Evolutionary conservation across 1,140 invertebrate genomes (phyloP).

Genomic region (Heliothis subflexa): DNA sequence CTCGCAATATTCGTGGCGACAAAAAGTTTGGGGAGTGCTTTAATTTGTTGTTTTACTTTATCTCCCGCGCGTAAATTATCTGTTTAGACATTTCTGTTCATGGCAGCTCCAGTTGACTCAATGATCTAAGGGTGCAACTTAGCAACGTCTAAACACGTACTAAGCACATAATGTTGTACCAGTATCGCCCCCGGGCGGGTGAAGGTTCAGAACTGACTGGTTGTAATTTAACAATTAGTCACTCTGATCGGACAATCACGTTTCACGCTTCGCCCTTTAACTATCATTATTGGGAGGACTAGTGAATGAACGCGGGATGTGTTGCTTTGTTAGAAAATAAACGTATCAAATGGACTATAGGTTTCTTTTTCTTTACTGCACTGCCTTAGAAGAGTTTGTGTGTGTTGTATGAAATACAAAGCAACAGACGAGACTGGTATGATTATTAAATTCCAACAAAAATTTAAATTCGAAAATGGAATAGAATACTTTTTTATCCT

Average conservation of each 20-base stretch:
- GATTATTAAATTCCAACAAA: no score
- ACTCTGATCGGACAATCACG: constrained; percentile 66
- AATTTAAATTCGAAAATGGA: no score
- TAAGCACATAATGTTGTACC: constrained; percentile 35
- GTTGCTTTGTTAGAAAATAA: not conserved
- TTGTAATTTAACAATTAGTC: constrained; percentile 70
- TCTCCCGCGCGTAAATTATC: no score
- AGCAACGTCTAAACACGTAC: constrained; percentile 15
- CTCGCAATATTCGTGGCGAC: no score
- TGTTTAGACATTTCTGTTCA: no score
- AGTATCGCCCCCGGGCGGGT: constrained; percentile 36
- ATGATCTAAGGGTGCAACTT: constrained; percentile 18
- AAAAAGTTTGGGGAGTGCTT: no score
- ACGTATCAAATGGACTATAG: no score
- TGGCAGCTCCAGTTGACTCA: no score
- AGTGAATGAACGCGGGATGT: constrained; percentile 15
- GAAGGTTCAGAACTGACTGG: constrained; percentile 39
- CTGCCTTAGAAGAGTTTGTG: not conserved
- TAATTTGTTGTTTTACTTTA: no score
- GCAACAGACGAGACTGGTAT: no score
- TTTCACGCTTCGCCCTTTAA: constrained; percentile 57
- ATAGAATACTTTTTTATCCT: no score
- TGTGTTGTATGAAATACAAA: no score
- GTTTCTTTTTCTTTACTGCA: not conserved
- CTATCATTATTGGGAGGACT: constrained; percentile 2